Conservation (phyloP, 2,797 vertebrate genomes). For the Pangasius macronema region DNA sequence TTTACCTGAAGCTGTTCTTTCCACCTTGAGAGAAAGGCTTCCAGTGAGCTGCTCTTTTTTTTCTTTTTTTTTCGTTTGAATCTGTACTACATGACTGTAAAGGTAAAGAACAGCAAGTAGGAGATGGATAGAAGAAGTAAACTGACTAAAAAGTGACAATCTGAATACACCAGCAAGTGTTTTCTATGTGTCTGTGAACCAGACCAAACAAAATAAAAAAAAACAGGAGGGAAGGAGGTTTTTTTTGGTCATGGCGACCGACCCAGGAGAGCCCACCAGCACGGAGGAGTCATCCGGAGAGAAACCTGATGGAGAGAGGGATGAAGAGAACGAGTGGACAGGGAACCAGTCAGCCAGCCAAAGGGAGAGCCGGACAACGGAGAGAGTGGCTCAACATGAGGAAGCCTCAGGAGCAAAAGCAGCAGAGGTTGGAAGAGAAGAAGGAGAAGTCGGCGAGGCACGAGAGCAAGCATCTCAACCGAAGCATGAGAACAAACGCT, state of each 20-base stretch:
- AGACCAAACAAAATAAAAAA: conserved; percentile 14
- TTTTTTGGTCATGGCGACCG: conserved; percentile 83
- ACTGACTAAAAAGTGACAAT: conserved; percentile 50
- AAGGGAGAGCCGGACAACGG: conserved; percentile 72
- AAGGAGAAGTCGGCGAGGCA: conserved; percentile 47
- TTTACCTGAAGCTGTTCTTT: conserved; percentile 68
- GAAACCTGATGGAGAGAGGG: conserved; percentile 86
- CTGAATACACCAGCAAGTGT: conserved; percentile 30
- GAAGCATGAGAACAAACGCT: conserved; percentile 82
- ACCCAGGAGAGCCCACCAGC: conserved; percentile 87
- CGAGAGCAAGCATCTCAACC: conserved; percentile 52
- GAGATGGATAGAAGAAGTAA: conserved; percentile 61
- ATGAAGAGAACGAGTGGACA: conserved; percentile 60
- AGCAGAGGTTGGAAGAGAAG: conserved; percentile 49
- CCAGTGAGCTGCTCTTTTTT: not conserved
- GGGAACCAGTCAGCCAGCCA: conserved; percentile 61
- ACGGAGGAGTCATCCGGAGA: conserved; percentile 85
- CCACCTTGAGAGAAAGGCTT: conserved; percentile 52
- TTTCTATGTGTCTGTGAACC: conserved; percentile 47
- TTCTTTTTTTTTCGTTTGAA: conserved; percentile 6
- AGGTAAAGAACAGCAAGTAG: conserved; percentile 50
- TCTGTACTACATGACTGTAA: conserved; percentile 14
- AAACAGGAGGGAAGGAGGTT: conserved; percentile 24
- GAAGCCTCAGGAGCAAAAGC: conserved; percentile 54
- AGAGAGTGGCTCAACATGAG: conserved; percentile 54